A percentile compares a stretch with the other conserved stretches of the same genome.
These are phyloP conservation scores for Drosophila vallismaia DNA, from an alignment of 2,888 invertebrate genomes.

Conservation along the genomic window DNA sequence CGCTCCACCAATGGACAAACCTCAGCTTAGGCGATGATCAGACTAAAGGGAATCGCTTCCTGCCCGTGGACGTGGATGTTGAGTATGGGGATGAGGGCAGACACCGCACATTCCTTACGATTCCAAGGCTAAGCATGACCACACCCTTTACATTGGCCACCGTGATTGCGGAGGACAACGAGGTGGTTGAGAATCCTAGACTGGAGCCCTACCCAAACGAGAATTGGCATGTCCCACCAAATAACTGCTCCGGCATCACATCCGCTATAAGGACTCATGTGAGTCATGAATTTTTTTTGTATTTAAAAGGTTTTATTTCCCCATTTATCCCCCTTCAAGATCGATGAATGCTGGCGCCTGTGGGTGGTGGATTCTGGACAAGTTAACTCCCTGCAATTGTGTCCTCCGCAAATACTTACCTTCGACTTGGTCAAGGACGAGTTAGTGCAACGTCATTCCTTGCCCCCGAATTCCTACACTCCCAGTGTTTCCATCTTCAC, in stretches of 20 bases:
- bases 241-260: slow-evolving; percentile 88
- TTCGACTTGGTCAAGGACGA: slow-evolving; percentile 89
- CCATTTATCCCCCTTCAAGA: slow-evolving; percentile 80
- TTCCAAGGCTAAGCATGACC: slow-evolving; percentile 89
- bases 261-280: slow-evolving; percentile 91
- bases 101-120: slow-evolving; percentile 88
- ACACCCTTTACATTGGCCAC: slow-evolving; percentile 89
- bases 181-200: slow-evolving; percentile 75
- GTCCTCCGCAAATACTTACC: slow-evolving; percentile 89
- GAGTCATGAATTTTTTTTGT: no score
- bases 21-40: slow-evolving; percentile 87
- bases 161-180: slow-evolving; percentile 83
- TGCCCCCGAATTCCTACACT: slow-evolving; percentile 74
- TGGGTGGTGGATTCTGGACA: slow-evolving; percentile 88
- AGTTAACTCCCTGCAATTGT: slow-evolving; percentile 86
- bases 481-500: slow-evolving; percentile 82
- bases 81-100: slow-evolving; percentile 81
- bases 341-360: slow-evolving; percentile 87
- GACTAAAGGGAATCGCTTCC: slow-evolving; percentile 85
- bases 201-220: slow-evolving; percentile 88
- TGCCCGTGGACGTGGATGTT: slow-evolving; percentile 85
- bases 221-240: slow-evolving; percentile 86
- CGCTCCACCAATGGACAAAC: slow-evolving; percentile 88
- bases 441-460: slow-evolving; percentile 80
- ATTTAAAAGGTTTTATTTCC: no score